These are phyloP conservation scores for Marisa cornuarietis DNA, from an alignment of 1,140 invertebrate genomes.

Conservation along the genomic window DNA sequence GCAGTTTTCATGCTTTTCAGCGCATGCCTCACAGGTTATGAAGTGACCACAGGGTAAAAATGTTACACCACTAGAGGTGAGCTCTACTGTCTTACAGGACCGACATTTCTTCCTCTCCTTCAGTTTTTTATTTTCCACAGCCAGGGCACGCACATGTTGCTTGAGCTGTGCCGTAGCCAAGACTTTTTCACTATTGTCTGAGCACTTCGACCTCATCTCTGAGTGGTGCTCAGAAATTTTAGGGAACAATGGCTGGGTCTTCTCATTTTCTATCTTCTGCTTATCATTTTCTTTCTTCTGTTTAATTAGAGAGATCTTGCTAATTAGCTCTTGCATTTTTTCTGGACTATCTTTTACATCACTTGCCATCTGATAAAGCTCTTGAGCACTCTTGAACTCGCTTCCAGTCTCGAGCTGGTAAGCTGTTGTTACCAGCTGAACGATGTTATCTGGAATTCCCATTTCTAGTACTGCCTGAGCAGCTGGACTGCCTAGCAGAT, in stretches of 20 bases:
- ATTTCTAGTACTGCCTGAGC: conserved; percentile 6
- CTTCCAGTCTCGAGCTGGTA: neutral
- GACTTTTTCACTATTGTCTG: neutral
- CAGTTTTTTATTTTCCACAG: conserved; percentile 14
- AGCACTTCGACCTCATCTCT: too few species aligned
- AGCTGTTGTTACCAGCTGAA: conserved; percentile 1
- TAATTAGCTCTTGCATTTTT: neutral
- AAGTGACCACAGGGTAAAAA: conserved; percentile 28
- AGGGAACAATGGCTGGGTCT: neutral
- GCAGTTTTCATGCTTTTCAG: conserved; percentile 17
- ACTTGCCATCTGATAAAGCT: neutral
- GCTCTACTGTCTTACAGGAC: conserved; percentile 7
- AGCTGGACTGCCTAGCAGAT: too few species aligned
- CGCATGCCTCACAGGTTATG: conserved; percentile 22
- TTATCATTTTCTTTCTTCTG: neutral
- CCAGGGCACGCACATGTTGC: conserved; percentile 1
- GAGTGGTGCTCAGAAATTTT: neutral
- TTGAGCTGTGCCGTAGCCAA: neutral
- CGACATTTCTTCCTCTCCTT: conserved; percentile 13
- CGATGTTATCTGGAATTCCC: neutral
- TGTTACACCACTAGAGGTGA: conserved; percentile 7
- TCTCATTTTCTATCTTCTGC: neutral
- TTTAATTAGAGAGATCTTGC: neutral
- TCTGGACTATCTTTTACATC: neutral
- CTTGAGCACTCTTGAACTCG: neutral